A percentile compares a stretch with the other conserved stretches of the same genome.
Conservation (phyloP, 2,113 vertebrate species). For the Tragelaphus imberbis region DNA sequence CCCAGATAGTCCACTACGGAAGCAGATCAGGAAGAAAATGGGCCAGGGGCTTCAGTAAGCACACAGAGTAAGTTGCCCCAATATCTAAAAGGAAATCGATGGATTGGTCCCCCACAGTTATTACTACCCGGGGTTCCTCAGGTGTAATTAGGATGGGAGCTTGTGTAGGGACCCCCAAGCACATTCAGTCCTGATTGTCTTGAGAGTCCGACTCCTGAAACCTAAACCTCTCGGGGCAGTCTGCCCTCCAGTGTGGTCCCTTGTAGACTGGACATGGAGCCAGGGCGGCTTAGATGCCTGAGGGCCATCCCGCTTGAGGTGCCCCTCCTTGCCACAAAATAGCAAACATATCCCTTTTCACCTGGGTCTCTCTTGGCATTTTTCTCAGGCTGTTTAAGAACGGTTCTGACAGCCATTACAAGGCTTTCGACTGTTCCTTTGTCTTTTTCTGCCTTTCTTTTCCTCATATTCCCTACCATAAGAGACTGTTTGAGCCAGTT, state of each 20-base stretch:
- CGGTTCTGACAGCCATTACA: not conserved
- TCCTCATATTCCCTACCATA: not conserved
- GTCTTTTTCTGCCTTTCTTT: not conserved
- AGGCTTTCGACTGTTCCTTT: not conserved
- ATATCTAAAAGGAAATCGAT: not conserved
- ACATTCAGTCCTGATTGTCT: not conserved
- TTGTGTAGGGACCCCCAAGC: not conserved
- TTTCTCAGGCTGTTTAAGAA: not conserved
- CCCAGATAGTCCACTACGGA: not conserved
- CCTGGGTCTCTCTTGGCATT: not conserved
- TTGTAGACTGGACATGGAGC: not conserved
- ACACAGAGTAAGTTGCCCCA: not conserved
- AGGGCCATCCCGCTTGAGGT: not conserved
- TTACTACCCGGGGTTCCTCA: not conserved
- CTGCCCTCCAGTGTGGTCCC: not conserved
- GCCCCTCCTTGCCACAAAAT: not conserved
- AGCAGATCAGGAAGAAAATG: not conserved
- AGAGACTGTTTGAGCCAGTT: not conserved
- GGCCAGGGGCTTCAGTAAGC: not conserved
- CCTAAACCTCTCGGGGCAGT: not conserved
- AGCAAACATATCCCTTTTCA: not conserved
- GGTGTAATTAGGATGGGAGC: not conserved
- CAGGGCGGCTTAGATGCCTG: fast-evolving
- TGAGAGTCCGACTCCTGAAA: not conserved
- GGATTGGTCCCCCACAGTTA: not conserved